Evolutionary conservation across 2,113 vertebrate genomes (phyloP).

Genomic region (Theropithecus gelada): DNA sequence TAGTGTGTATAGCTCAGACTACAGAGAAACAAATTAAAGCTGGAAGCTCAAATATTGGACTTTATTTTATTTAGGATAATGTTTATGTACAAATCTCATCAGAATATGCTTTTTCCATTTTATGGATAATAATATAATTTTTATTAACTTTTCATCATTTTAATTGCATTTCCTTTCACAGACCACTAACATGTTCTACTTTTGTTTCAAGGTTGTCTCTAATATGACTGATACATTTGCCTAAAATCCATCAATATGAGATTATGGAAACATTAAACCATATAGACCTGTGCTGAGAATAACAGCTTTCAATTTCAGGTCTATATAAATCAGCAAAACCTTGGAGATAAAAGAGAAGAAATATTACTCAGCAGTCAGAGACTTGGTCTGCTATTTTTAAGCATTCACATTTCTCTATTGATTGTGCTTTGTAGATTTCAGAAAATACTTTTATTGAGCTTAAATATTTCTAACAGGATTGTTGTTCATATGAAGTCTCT

Average conservation of each 20-base stretch:
- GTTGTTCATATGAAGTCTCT: slow-evolving; percentile 6
- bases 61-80: slow-evolving; percentile 38
- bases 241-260: slow-evolving; percentile 70
- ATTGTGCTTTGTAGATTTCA: neutral
- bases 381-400: slow-evolving; percentile 60
- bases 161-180: slow-evolving; percentile 72
- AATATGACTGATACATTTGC: slow-evolving; percentile 62
- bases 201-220: slow-evolving; percentile 68
- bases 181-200: neutral
- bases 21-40: slow-evolving; percentile 35
- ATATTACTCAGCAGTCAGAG: slow-evolving; percentile 3
- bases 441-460: slow-evolving; percentile 11
- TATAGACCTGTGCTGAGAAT: slow-evolving; percentile 62
- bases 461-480: slow-evolving; percentile 40
- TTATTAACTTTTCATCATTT: slow-evolving; percentile 67
- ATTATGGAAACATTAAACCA: slow-evolving; percentile 71
- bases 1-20: neutral
- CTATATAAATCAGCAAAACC: slow-evolving; percentile 60
- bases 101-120: slow-evolving; percentile 61
- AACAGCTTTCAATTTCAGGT: slow-evolving; percentile 55
- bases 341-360: slow-evolving; percentile 65
- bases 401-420: neutral
- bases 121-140: slow-evolving; percentile 57
- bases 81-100: neutral
- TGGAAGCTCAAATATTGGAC: slow-evolving; percentile 12